Base-by-base conservation (phyloP, 2,888 invertebrate species). In the Rhodophaea formosa region DNA sequence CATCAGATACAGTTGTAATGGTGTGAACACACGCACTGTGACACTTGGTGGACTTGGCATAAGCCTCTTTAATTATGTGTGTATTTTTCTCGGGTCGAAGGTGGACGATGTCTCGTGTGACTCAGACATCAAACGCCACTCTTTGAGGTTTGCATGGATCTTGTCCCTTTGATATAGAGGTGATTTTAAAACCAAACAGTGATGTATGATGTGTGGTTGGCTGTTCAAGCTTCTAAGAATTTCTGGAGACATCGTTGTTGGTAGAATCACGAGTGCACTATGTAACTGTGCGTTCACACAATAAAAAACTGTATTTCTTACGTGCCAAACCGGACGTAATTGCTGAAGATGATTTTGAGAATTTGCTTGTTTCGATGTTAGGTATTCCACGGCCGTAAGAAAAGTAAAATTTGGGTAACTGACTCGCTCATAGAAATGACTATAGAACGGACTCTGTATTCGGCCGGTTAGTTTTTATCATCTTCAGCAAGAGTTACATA, bases 71-170 rank as follows among this genome's bases (percentile, higher is more conserved):
- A 87, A 87, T 86, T 86, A 87, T 79, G 68, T 62, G 49, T 64
- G 62, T n/a, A n/a, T 52, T 61, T 30, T 56, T 64, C 66, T 67
- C 66, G 72, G 77, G 87, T 86, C 86, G 87, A 83, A 88, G 86
- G 85, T 85, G 75, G 63, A 60, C 58, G 62, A 23, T 23, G 23
- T 23, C 23, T 23, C 23, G 5, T 23, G 23, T 23, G 23, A 23
- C 23, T 23, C 23, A 23, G 23, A 23, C 23, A 23, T 23, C 23
- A 23, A 23, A 23, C 23, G 23, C 23, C 3, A 23, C 23, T 2
- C 23, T 23, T 23, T 23, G 23, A 23, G 2, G 23, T 23, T 23
- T 23, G 23, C 23, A 5, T 23, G 23, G 23, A 23, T 23, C 23
- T 23, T 23, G 5, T 23, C 23, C 23, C 23, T 23, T 23, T 23